Conservation (phyloP, 2,797 vertebrate genomes). For the Tauraco hartlaubi region DNA sequence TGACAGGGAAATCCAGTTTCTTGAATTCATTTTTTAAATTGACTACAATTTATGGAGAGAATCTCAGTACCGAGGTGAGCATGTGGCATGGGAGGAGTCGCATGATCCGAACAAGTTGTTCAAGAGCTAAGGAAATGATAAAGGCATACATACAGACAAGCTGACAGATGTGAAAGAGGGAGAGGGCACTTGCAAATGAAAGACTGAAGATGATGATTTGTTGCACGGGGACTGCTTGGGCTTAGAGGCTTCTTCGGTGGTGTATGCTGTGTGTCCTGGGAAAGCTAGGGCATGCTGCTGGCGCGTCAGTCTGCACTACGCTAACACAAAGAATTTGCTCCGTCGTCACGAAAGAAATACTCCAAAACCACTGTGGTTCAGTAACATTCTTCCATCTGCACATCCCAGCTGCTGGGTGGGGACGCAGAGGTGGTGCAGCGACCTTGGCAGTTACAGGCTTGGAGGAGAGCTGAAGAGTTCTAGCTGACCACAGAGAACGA, state of each 20-base stretch:
- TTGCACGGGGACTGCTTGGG: neutral
- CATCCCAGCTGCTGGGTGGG: neutral
- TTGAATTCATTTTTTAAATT: neutral
- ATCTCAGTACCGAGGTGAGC: neutral
- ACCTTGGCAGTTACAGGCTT: neutral
- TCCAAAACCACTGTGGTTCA: neutral
- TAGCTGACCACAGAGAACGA: neutral
- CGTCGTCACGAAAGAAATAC: neutral
- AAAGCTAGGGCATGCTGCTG: neutral
- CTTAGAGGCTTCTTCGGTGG: neutral
- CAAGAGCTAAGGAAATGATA: neutral
- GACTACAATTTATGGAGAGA: neutral
- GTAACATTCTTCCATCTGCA: neutral
- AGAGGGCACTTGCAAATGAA: neutral
- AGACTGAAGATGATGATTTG: neutral
- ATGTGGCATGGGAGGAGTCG: neutral
- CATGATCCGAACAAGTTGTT: neutral
- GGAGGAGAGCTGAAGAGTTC: neutral
- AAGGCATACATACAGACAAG: neutral
- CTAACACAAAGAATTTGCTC: neutral
- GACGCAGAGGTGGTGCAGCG: neutral
- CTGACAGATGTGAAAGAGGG: neutral
- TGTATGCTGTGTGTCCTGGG: neutral
- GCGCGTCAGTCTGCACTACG: rapidly evolving
- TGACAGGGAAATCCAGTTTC: neutral